A percentile compares a stretch with the other conserved stretches of the same genome.
phyloP scores from a whole-genome alignment of 37 sponge, comb jelly and placozoan genomes.

The Geodia barretti region DNA sequence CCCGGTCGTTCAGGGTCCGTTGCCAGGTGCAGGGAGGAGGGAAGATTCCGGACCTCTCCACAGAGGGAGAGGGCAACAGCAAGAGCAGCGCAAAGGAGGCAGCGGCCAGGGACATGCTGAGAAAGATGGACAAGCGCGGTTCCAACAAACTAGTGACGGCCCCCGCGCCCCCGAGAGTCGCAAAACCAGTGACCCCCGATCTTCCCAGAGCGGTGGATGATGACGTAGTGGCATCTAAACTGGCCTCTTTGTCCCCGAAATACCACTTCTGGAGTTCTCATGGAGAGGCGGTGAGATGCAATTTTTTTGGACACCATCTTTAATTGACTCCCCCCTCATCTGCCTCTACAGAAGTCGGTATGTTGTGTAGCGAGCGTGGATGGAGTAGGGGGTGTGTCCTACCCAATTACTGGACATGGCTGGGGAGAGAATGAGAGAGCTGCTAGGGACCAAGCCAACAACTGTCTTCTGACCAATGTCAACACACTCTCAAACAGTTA shows the following conservation, averaged over 20 bases:
- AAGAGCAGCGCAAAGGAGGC: not conserved
- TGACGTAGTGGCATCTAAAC: not conserved
- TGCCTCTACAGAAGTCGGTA: too few relatives aligned
- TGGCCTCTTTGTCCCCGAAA: not conserved
- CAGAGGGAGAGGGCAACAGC: not conserved
- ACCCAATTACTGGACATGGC: not conserved
- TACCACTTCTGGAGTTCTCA: not conserved
- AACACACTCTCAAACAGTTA: too few relatives aligned
- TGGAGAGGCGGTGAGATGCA: too few relatives aligned
- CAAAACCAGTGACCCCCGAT: not conserved
- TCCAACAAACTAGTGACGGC: not conserved
- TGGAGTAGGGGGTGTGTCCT: too few relatives aligned
- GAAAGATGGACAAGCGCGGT: not conserved
- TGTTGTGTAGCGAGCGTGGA: too few relatives aligned
- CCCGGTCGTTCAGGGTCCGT: not conserved
- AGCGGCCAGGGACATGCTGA: not conserved
- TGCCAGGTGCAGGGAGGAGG: not conserved
- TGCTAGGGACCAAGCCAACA: conserved; percentile 2
- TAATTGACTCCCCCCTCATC: too few relatives aligned
- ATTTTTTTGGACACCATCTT: too few relatives aligned
- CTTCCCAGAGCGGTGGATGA: not conserved
- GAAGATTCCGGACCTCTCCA: not conserved
- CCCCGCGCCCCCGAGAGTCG: not conserved
- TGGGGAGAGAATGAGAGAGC: conserved; percentile 10
- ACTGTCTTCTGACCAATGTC: not conserved